Base-by-base conservation (phyloP, 2,797 vertebrate species). In the Smutsia temminckii region DNA sequence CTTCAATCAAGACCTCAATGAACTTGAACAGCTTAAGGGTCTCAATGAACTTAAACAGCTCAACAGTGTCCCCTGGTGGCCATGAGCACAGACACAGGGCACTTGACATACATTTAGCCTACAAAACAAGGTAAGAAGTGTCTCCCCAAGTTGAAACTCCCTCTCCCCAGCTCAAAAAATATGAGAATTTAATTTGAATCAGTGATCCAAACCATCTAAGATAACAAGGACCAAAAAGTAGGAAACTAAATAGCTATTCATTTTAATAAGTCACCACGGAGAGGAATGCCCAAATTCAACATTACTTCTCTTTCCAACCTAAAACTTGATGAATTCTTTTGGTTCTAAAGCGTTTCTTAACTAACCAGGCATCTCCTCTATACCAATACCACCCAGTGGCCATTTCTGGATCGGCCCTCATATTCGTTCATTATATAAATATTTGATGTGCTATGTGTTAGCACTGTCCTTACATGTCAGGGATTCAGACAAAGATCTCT, bases 41-140 rank as follows among this genome's bases (percentile, higher is more conserved):
- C 72, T 81, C 86, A 18, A 5, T 10, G 27, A 91, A 10, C 3
- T 81, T 46, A 81, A 55, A 69, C 84, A 98, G 97, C 93, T 94
- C 97, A 86, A 3, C 72, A 96, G 40, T 96, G 94, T 59, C 97
- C 97, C 93, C 98, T 98, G 96, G 97, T 96, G 98, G 93, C 49
- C 89, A 49, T 3, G 16, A 94, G 63, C 14, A 92, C 2, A 94
- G 74, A 49, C 34, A 94, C 1, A 66, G 4, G 53, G 46, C 17
- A 2, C 23, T 51, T 46, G 34, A 16, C 16, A 4, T 14, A 57
- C 25, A 27, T n/a, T 49, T 27, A 27, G 18, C 5, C 51, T 71
- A 40, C 14, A 57, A 77, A 95, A 88, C 16, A n/a, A 95, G 21
- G 17, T 25, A 85, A 85, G 53, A 88, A 94, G 49, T 29, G 9